Percentiles rank a stretch among this genome's conserved stretches.
Conservation (phyloP, 2,113 vertebrate genomes). For the Xyliphius kryptos region DNA sequence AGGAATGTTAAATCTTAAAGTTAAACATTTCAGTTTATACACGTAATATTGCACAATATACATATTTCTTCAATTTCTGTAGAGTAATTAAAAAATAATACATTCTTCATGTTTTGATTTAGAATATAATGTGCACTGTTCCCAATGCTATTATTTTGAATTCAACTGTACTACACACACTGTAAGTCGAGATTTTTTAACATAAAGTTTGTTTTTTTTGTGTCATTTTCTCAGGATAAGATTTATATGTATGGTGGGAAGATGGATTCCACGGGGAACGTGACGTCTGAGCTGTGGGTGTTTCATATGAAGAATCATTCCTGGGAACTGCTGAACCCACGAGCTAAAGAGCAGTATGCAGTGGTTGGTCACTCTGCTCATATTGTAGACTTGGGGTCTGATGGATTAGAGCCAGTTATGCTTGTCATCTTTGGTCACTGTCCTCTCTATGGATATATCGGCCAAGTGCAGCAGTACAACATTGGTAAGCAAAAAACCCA, state of each 20-base stretch:
- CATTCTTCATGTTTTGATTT: too few relatives aligned
- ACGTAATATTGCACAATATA: too few relatives aligned
- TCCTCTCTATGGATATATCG: slow-evolving; percentile 92
- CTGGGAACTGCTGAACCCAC: slow-evolving; percentile 66
- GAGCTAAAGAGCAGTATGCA: slow-evolving; percentile 84
- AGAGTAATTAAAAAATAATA: too few relatives aligned
- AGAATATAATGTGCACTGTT: too few relatives aligned
- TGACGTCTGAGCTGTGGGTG: slow-evolving; percentile 88
- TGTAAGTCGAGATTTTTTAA: too few relatives aligned
- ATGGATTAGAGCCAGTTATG: slow-evolving; percentile 68
- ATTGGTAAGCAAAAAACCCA: slow-evolving; percentile 66
- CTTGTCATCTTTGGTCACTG: slow-evolving; percentile 93
- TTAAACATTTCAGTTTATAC: too few relatives aligned
- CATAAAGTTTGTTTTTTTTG: not conserved
- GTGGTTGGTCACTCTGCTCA: slow-evolving; percentile 95
- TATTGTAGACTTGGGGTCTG: slow-evolving; percentile 62
- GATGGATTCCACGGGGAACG: slow-evolving; percentile 86
- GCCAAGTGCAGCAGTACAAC: slow-evolving; percentile 86
- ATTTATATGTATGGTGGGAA: slow-evolving; percentile 98
- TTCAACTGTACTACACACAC: too few relatives aligned
- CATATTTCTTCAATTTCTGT: too few relatives aligned
- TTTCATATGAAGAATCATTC: slow-evolving; percentile 81
- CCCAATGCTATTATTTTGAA: too few relatives aligned
- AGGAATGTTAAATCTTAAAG: too few relatives aligned
- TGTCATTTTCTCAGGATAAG: slow-evolving; percentile 66